Conservation (phyloP, 2,888 invertebrate genomes). For the Lycia hirtaria region DNA sequence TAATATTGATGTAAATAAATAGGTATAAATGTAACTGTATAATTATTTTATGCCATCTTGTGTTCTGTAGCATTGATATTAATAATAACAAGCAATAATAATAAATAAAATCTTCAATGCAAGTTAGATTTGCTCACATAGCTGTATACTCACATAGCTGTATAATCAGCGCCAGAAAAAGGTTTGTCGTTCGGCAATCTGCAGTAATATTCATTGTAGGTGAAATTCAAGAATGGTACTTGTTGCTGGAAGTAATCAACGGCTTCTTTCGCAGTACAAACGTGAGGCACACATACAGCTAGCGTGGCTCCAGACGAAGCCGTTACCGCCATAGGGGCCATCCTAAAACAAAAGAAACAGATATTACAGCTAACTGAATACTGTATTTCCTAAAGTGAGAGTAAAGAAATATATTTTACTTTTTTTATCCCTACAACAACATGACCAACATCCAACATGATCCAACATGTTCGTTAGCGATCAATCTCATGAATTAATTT, state of each 20-base stretch:
- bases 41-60: too few relatives aligned
- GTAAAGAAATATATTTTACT: too few relatives aligned
- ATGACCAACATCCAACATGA: too few relatives aligned
- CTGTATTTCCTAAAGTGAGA: too few relatives aligned
- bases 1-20: not conserved
- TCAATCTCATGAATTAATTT: too few relatives aligned
- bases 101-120: too few relatives aligned
- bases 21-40: not conserved
- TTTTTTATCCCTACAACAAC: too few relatives aligned
- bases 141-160: constrained; percentile 58
- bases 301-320: constrained; percentile 33
- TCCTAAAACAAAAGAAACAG: constrained; percentile 45
- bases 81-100: too few relatives aligned
- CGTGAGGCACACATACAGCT: constrained; percentile 60
- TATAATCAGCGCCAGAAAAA: constrained; percentile 57
- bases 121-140: too few relatives aligned
- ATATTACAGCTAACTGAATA: too few relatives aligned
- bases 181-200: constrained; percentile 67
- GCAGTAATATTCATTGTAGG: constrained; percentile 57
- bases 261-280: constrained; percentile 54
- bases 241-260: constrained; percentile 48
- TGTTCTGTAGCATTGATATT: too few relatives aligned
- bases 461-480: too few relatives aligned
- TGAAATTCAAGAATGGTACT: constrained; percentile 47
- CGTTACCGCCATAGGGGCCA: constrained; percentile 46